These are phyloP conservation scores for Luehdorfia chinensis DNA, from an alignment of 1,140 invertebrate genomes.

Conservation along the genomic window DNA sequence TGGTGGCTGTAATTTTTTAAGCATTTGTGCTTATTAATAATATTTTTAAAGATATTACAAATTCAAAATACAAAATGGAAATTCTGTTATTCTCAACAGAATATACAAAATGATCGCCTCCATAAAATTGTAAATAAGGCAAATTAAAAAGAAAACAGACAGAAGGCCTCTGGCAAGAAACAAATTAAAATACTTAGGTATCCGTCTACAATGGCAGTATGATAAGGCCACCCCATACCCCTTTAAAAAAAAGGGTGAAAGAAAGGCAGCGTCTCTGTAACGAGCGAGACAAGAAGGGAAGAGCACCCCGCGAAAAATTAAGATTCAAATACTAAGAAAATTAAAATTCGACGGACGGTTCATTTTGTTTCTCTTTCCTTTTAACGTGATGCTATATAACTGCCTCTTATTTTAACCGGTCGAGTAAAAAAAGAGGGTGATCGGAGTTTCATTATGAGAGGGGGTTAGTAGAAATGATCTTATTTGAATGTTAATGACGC, in stretches of 20 bases:
- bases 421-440: conserved; percentile 64
- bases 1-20: no score
- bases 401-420: conserved; percentile 33
- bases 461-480: conserved; percentile 40
- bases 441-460: conserved; percentile 47
- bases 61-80: no score
- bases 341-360: conserved; percentile 73
- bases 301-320: conserved; percentile 63
- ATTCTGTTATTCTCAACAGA: no score
- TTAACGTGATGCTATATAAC: conserved; percentile 21
- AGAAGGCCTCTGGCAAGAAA: conserved; percentile 25
- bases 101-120: background rate
- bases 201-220: conserved; percentile 29
- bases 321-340: conserved; percentile 75
- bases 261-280: conserved; percentile 23
- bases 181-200: conserved; percentile 35
- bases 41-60: no score
- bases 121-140: conserved; percentile 16
- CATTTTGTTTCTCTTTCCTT: conserved; percentile 39
- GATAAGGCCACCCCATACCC: conserved; percentile 27
- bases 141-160: conserved; percentile 19
- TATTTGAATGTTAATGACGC: conserved; percentile 65
- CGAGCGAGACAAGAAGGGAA: conserved; percentile 26
- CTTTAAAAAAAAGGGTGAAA: conserved; percentile 31
- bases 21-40: no score